Percentiles rank a stretch among this genome's conserved stretches.
These are phyloP conservation scores for Anguilla pacifica DNA, from an alignment of 2,797 vertebrate genomes.

Conservation along the genomic window DNA sequence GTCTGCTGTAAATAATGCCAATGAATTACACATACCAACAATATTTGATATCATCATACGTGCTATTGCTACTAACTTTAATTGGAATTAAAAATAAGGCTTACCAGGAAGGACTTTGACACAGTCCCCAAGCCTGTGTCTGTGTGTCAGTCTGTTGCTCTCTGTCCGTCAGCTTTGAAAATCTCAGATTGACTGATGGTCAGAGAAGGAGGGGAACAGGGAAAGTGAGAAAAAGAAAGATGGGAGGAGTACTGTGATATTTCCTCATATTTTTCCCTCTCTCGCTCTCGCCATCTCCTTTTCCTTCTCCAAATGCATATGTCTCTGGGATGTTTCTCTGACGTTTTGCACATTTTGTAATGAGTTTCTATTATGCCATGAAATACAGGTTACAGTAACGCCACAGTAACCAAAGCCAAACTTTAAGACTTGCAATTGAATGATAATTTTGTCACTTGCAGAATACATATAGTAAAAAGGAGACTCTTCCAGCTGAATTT, in stretches of 20 bases:
- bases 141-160: constrained; percentile 52
- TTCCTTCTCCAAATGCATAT: constrained; percentile 6
- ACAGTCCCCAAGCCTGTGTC: constrained; percentile 23
- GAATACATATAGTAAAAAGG: background rate
- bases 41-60: background rate
- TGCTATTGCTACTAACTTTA: background rate
- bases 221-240: constrained; percentile 63
- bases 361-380: background rate
- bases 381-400: background rate
- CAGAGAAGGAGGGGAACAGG: constrained; percentile 55
- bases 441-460: background rate
- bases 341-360: background rate
- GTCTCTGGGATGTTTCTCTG: background rate
- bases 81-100: constrained; percentile 34
- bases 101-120: constrained; percentile 55
- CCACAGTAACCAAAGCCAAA: background rate
- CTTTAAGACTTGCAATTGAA: background rate
- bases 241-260: constrained; percentile 58
- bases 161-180: constrained; percentile 62
- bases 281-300: constrained; percentile 26
- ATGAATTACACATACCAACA: background rate
- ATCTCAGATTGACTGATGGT: constrained; percentile 49
- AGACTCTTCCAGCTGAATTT: background rate
- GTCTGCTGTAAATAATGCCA: background rate
- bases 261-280: constrained; percentile 51